phyloP scores from a whole-genome alignment of 2,797 vertebrate genomes.

The Pagetopsis macropterus region DNA sequence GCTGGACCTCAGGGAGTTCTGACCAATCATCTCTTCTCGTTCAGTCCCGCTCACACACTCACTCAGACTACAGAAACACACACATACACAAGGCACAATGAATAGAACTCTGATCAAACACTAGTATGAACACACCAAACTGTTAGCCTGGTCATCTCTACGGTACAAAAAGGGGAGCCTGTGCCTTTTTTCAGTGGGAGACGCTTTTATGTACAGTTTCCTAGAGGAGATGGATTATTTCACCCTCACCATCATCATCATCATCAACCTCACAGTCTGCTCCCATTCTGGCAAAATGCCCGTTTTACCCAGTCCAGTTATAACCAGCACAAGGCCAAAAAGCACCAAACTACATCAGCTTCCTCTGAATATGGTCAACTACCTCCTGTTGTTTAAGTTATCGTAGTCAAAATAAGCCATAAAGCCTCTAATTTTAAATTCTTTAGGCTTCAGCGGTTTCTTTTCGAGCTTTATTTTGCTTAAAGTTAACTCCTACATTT shows the following conservation, averaged over 20 bases:
- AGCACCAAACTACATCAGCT: slow-evolving; percentile 68
- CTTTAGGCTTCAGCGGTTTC: slow-evolving; percentile 24
- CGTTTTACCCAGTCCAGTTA: slow-evolving; percentile 65
- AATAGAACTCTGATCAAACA: slow-evolving; percentile 96
- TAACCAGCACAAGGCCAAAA: slow-evolving; percentile 70
- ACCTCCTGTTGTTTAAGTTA: slow-evolving; percentile 40
- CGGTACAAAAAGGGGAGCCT: slow-evolving; percentile 76
- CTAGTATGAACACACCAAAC: slow-evolving; percentile 90
- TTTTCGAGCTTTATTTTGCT: slow-evolving; percentile 34
- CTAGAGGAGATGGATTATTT: slow-evolving; percentile 69
- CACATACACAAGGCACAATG: slow-evolving; percentile 98
- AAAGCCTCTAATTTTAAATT: slow-evolving; percentile 23
- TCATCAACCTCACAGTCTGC: slow-evolving; percentile 57
- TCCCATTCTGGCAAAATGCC: slow-evolving; percentile 63
- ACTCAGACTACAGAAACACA: slow-evolving; percentile 62
- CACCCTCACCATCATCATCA: slow-evolving; percentile 50
- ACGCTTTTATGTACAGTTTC: slow-evolving; percentile 73
- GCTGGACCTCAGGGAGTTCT: slow-evolving; percentile 81
- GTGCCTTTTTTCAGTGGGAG: slow-evolving; percentile 67
- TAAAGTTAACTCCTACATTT: slow-evolving; percentile 20
- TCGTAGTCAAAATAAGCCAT: slow-evolving; percentile 32
- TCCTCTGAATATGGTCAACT: slow-evolving; percentile 55
- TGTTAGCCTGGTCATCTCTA: slow-evolving; percentile 82
- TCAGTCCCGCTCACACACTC: slow-evolving; percentile 76
- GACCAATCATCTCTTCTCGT: slow-evolving; percentile 72